phyloP scores from a whole-genome alignment of 1,140 invertebrate species.

The Heliconius hewitsoni region DNA sequence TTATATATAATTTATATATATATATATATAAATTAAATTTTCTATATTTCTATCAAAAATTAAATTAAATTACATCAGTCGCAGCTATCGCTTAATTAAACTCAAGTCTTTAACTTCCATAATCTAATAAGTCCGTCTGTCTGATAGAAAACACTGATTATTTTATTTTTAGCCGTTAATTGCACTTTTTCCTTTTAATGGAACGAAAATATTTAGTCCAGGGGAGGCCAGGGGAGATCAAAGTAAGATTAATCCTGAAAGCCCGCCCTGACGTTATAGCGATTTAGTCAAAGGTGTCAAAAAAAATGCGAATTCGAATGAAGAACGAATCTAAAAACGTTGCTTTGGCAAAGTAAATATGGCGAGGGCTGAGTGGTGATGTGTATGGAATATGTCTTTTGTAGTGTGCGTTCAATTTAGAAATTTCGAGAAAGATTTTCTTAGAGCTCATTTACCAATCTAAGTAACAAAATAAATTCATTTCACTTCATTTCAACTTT shows the following conservation, averaged over 20 bases:
- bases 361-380: background rate
- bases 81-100: background rate
- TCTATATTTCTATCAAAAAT: background rate
- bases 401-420: too few relatives aligned
- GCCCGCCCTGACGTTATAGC: background rate
- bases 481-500: too few relatives aligned
- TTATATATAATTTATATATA: too few relatives aligned
- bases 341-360: background rate
- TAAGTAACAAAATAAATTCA: too few relatives aligned
- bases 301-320: background rate
- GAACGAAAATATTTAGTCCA: conserved; percentile 9
- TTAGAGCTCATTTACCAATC: too few relatives aligned
- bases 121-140: background rate
- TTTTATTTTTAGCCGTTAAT: conserved; percentile 3
- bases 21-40: background rate
- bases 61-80: background rate
- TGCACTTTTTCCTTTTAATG: conserved; percentile 7
- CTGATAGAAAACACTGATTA: conserved; percentile 11
- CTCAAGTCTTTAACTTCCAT: background rate
- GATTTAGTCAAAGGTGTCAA: conserved; percentile 12
- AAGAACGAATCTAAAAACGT: background rate
- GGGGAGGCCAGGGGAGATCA: conserved; percentile 11
- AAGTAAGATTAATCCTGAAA: conserved; percentile 12
- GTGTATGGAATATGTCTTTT: background rate
- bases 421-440: too few relatives aligned